These are phyloP conservation scores for Brachionichthys hirsutus DNA, from an alignment of 2,113 vertebrate genomes.

Conservation along the genomic window DNA sequence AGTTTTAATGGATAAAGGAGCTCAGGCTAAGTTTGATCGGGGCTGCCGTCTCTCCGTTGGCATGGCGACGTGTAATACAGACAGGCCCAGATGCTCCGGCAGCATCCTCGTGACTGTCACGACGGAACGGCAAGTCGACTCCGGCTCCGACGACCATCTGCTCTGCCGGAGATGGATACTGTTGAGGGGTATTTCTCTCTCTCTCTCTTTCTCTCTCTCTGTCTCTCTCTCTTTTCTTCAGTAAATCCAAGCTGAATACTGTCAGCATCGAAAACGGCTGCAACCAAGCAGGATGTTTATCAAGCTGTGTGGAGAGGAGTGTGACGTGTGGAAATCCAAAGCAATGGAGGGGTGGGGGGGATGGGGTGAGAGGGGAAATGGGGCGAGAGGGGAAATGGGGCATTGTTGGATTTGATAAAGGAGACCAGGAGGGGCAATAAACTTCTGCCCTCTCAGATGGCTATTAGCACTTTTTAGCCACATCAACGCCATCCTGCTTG, in stretches of 20 bases:
- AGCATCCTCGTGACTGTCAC: slow-evolving; percentile 56
- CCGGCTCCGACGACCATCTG: slow-evolving; percentile 74
- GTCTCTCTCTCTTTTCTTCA: slow-evolving; percentile 6
- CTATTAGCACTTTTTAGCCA: slow-evolving; percentile 6
- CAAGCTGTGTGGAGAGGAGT: slow-evolving; percentile 8
- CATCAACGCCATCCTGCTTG: background rate
- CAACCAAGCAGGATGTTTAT: slow-evolving; percentile 31
- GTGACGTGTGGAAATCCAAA: slow-evolving; percentile 36
- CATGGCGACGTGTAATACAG: slow-evolving; percentile 46
- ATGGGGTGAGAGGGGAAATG: no score
- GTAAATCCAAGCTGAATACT: slow-evolving; percentile 45
- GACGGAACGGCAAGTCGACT: slow-evolving; percentile 69
- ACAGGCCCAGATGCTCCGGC: slow-evolving; percentile 71
- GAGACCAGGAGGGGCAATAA: background rate
- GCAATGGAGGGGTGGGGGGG: slow-evolving; percentile 10
- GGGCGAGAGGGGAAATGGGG: slow-evolving; percentile 31
- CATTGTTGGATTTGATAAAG: slow-evolving; percentile 29
- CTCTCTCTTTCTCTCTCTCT: slow-evolving; percentile 19
- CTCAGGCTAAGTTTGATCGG: slow-evolving; percentile 17
- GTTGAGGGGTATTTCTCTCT: slow-evolving; percentile 18
- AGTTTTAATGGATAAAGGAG: slow-evolving; percentile 17
- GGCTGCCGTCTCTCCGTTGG: slow-evolving; percentile 30
- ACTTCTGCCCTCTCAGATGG: slow-evolving; percentile 6
- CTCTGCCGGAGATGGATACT: slow-evolving; percentile 56
- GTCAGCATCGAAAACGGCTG: slow-evolving; percentile 41